Evolutionary conservation across 2,113 vertebrate genomes (phyloP).

Genomic region (Riparia riparia): DNA sequence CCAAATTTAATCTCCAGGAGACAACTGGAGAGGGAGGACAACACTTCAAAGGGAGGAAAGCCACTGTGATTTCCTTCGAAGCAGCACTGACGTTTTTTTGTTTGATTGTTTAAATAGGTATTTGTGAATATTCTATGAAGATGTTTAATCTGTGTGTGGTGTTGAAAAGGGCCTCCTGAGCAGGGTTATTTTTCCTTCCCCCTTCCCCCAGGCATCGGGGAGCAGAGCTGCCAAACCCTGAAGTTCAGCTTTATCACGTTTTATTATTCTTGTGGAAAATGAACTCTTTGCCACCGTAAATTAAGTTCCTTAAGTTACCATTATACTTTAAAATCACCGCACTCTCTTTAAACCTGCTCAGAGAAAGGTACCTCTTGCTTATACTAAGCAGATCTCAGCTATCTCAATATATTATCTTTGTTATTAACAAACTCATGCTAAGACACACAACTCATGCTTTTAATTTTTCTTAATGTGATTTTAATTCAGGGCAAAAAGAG

Average conservation of each 20-base stretch:
- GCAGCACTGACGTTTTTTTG: neutral
- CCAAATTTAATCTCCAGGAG: slow-evolving; percentile 65
- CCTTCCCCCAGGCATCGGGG: neutral
- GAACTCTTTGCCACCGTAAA: slow-evolving; percentile 9
- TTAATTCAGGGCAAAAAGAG: neutral
- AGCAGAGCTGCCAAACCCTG: slow-evolving; percentile 29
- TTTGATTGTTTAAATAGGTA: slow-evolving; percentile 36
- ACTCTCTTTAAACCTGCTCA: slow-evolving; percentile 50
- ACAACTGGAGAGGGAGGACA: neutral
- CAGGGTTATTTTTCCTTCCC: slow-evolving; percentile 12
- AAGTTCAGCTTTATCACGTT: slow-evolving; percentile 52
- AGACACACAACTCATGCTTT: neutral
- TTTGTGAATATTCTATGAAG: slow-evolving; percentile 21
- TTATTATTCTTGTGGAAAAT: slow-evolving; percentile 68
- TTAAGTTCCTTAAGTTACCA: slow-evolving; percentile 64
- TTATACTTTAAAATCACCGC: slow-evolving; percentile 66
- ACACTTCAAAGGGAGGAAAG: slow-evolving; percentile 55
- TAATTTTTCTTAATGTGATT: neutral
- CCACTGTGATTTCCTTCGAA: slow-evolving; percentile 25
- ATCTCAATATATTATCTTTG: neutral
- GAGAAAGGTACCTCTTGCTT: neutral
- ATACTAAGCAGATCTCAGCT: neutral
- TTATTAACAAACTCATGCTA: neutral
- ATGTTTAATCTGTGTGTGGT: neutral
- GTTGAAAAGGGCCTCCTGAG: slow-evolving; percentile 36